These are phyloP conservation scores for Drosophila yakuba DNA, from an alignment of 1,140 invertebrate species.

Conservation along the genomic window DNA sequence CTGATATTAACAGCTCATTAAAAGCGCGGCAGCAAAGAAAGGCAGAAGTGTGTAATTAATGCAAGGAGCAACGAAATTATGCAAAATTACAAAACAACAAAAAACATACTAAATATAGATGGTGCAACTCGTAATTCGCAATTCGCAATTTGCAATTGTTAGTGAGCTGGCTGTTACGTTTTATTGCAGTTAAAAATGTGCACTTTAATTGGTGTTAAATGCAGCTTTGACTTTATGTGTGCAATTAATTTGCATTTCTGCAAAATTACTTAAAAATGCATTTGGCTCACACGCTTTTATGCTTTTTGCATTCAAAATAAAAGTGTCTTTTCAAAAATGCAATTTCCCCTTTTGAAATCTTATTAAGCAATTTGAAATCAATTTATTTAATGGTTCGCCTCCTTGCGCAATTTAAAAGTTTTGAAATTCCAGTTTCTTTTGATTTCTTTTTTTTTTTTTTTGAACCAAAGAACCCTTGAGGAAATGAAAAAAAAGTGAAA, in stretches of 20 bases:
- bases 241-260: background rate
- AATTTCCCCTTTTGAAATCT: too few species aligned
- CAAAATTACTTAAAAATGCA: background rate
- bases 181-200: constrained; percentile 14
- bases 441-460: too few species aligned
- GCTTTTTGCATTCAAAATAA: background rate
- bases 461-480: constrained; percentile 35
- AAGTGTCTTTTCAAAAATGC: too few species aligned
- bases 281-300: background rate
- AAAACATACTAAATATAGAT: constrained; percentile 5
- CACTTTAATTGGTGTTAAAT: background rate
- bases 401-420: background rate
- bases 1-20: constrained; percentile 82
- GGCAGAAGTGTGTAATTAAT: constrained; percentile 70
- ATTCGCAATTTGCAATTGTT: constrained; percentile 38
- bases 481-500: constrained; percentile 12
- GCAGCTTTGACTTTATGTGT: background rate
- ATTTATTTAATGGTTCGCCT: too few species aligned
- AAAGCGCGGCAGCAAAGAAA: constrained; percentile 55
- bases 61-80: constrained; percentile 66
- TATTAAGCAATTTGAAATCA: too few species aligned
- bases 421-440: constrained; percentile 3
- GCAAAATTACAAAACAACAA: constrained; percentile 13
- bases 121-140: constrained; percentile 17
- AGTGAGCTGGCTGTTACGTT: background rate